These are phyloP conservation scores for Halcyon senegalensis DNA, from an alignment of 2,113 vertebrate genomes.

Conservation along the genomic window DNA sequence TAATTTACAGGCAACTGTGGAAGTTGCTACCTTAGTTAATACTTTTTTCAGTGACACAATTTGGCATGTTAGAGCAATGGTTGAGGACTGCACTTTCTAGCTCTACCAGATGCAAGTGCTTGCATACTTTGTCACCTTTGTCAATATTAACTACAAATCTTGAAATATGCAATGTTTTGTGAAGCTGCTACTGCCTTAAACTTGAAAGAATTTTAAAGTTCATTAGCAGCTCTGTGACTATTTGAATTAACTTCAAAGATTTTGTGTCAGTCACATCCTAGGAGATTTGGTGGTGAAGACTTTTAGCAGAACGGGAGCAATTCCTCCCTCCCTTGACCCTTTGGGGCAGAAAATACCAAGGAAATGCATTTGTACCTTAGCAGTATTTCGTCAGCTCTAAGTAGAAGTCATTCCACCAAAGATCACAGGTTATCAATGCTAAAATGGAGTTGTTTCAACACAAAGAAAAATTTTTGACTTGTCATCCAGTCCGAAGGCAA, in stretches of 20 bases:
- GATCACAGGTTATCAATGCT: neutral
- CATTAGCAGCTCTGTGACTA: neutral
- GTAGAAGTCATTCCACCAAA: neutral
- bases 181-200: neutral
- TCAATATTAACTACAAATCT: neutral
- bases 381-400: neutral
- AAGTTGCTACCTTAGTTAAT: neutral
- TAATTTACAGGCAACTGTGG: neutral
- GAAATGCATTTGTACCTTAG: neutral
- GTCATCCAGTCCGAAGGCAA: neutral
- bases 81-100: neutral
- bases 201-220: neutral
- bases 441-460: neutral
- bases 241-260: neutral
- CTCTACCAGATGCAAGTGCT: neutral
- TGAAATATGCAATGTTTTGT: neutral
- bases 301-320: neutral
- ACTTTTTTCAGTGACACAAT: neutral
- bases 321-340: neutral
- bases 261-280: neutral
- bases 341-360: neutral
- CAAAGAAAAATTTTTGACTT: neutral
- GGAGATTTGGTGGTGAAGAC: neutral
- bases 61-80: fast-evolving
- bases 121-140: neutral